phyloP scores from a whole-genome alignment of 2,888 invertebrate species.

The Caenorhabditis sp. region DNA sequence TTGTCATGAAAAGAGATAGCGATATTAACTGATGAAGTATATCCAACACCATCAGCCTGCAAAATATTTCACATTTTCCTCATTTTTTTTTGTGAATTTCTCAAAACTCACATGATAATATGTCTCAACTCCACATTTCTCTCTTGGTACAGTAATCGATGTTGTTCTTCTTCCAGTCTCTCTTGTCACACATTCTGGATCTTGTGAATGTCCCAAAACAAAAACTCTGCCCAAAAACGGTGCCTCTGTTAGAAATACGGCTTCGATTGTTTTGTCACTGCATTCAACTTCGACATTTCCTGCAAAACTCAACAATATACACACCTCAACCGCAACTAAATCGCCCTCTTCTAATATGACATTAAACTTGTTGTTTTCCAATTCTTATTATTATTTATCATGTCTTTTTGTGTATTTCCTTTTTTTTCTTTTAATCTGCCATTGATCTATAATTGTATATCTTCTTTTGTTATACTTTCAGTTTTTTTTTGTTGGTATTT shows the following conservation, averaged over 20 bases:
- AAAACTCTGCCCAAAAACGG: conserved; percentile 63
- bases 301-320: conserved; percentile 27
- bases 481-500: not conserved
- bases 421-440: conserved; percentile 8
- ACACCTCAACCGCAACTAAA: no score
- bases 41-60: conserved; percentile 66
- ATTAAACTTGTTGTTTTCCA: not conserved
- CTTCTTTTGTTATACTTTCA: conserved; percentile 8
- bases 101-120: conserved; percentile 55
- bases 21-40: conserved; percentile 67
- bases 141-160: conserved; percentile 60
- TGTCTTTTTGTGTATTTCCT: not conserved
- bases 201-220: conserved; percentile 68
- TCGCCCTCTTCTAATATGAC: not conserved
- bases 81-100: no score
- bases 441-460: conserved; percentile 17
- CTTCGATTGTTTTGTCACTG: conserved; percentile 67
- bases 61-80: conserved; percentile 23
- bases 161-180: conserved; percentile 65
- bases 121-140: conserved; percentile 67
- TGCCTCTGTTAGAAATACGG: conserved; percentile 67
- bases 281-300: conserved; percentile 70
- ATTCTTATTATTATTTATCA: not conserved
- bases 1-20: conserved; percentile 70
- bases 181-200: conserved; percentile 62